Percentiles rank a stretch among this genome's conserved stretches.
phyloP scores from a whole-genome alignment of 2,888 invertebrate species.

The Opisthograptis luteolata region DNA sequence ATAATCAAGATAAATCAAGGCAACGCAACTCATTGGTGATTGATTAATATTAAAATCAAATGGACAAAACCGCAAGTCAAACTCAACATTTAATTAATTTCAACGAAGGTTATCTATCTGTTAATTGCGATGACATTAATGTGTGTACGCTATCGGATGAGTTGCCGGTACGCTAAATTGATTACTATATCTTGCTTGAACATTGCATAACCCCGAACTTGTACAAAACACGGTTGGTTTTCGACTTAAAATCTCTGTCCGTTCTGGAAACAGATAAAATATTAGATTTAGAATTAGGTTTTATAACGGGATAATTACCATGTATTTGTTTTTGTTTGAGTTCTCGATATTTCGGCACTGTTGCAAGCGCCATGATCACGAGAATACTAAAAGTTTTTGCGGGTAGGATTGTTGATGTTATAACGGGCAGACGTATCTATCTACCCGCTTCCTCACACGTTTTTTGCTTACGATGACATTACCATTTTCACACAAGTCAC shows the following conservation, averaged over 20 bases:
- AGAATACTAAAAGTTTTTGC: no score
- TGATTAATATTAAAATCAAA: slow-evolving; percentile 42
- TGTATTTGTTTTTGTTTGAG: no score
- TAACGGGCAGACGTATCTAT: no score
- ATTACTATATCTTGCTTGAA: not conserved
- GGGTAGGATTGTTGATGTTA: no score
- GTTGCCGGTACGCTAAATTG: slow-evolving; percentile 6
- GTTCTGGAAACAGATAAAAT: not conserved
- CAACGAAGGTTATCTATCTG: slow-evolving; percentile 54
- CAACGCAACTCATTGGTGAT: slow-evolving; percentile 30
- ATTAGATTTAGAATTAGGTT: no score
- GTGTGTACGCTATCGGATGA: slow-evolving; percentile 28
- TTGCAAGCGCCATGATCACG: no score
- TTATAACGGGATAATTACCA: no score
- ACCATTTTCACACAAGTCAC: no score
- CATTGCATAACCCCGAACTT: slow-evolving; percentile 4
- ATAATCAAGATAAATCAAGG: slow-evolving; percentile 29
- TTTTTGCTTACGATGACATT: no score
- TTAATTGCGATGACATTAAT: slow-evolving; percentile 43
- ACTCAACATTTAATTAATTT: slow-evolving; percentile 52
- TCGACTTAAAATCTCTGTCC: not conserved
- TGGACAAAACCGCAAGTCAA: slow-evolving; percentile 41
- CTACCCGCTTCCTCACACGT: no score
- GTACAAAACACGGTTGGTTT: slow-evolving; percentile 1
- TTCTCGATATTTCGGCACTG: no score